Evolutionary conservation across 2,888 invertebrate species (phyloP).

Genomic region (Marronus borbonicus): DNA sequence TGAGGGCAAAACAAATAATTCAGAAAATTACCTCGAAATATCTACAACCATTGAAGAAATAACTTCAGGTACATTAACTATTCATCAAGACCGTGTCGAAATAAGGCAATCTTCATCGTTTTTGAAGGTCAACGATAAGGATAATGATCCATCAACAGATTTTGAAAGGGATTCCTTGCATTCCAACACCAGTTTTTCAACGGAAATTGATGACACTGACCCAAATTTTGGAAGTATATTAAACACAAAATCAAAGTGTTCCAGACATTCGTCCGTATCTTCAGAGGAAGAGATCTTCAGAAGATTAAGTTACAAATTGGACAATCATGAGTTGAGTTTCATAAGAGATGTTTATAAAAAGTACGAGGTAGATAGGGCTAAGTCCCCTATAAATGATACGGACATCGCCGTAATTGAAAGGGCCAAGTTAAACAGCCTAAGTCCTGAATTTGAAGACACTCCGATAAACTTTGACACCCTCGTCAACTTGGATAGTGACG

Average conservation of each 20-base stretch:
- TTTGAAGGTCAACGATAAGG: neutral
- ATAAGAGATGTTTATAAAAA: conserved; percentile 40
- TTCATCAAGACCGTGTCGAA: neutral
- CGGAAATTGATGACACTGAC: conserved; percentile 42
- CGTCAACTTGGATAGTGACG: conserved; percentile 14
- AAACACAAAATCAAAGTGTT: conserved; percentile 21
- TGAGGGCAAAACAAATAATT: no score
- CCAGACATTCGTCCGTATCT: conserved; percentile 33
- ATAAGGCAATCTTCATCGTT: neutral
- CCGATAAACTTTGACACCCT: neutral
- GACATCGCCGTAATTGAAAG: conserved; percentile 61
- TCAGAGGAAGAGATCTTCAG: conserved; percentile 48
- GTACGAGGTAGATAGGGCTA: conserved; percentile 51
- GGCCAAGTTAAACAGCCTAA: conserved; percentile 56
- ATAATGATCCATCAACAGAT: neutral
- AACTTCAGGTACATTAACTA: conserved; percentile 13
- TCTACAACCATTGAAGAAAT: neutral
- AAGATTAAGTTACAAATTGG: conserved; percentile 42
- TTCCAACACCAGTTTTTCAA: conserved; percentile 33
- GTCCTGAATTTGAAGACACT: conserved; percentile 28
- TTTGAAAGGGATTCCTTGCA: conserved; percentile 20
- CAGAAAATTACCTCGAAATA: neutral
- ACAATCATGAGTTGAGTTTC: conserved; percentile 34
- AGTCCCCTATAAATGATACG: conserved; percentile 62
- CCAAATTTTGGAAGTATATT: conserved; percentile 47